Evolutionary conservation across 2,797 vertebrate species (phyloP), one percentile per base, ranked within the genome.

Genomic region (Coregonus sp.): DNA sequence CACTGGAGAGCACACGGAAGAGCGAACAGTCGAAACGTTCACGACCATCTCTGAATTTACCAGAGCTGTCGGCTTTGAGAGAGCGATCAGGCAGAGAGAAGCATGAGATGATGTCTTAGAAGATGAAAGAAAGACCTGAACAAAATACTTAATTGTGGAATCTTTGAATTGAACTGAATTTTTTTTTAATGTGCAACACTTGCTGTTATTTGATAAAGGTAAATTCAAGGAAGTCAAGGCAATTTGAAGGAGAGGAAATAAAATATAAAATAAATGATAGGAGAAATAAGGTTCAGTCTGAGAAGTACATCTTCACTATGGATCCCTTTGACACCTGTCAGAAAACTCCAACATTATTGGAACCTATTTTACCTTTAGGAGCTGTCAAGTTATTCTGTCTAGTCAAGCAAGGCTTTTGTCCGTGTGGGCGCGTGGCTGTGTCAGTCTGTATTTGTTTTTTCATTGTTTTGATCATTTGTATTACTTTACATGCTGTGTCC

Each of bases 1-100:
- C 2, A 31, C 73, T 72, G 85, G 78, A 81, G 77, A 74, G 75
- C 63, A 69, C 67, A 70, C 40, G 73, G 73, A 75, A 29, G 61
- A 37, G 35, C 52, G 11, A 51, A 54, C 18, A 37, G 14, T 33
- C 5, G 6, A 54, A 59, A 59, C 9, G 50, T 35, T 47, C 61
- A 75, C 9, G 52, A 59, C 63, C 69, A 63, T 31, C 70, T 78
- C 29, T 75, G n/a, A 70, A 65, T 29, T 52, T 33, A 52, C 20
- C 70, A n/a, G 18, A 33, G 25, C 15, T 68, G 33, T 71, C 11
- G 29, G 69, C 52, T 75, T 59, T 72, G 61, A 51, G 56, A 25
- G 70, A 81, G 33, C n/a, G 2, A 54, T 33, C 63, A 75, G 25
- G 54, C 56, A 72, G 54, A 75, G n/a, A 80, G 67, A 47, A 70